Evolutionary conservation across 2,888 invertebrate species (phyloP).

Genomic region (Harpalus rubripes): DNA sequence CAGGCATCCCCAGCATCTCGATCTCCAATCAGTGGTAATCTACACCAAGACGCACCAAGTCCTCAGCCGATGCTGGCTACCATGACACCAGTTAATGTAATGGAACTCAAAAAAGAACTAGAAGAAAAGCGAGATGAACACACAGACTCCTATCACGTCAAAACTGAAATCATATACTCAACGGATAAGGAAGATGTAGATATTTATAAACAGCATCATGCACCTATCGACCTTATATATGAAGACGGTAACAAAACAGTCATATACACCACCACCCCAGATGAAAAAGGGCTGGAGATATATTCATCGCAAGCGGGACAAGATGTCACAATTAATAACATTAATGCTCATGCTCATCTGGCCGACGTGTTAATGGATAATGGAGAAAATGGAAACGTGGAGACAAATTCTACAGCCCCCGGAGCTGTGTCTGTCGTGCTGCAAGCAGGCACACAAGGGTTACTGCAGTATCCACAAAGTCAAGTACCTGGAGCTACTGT

Average conservation of each 20-base stretch:
- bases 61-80: slow-evolving; percentile 89
- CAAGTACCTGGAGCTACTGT: slow-evolving; percentile 82
- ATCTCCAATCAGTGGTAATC: slow-evolving; percentile 73
- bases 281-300: slow-evolving; percentile 90
- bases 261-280: slow-evolving; percentile 88
- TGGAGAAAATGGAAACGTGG: slow-evolving; percentile 77
- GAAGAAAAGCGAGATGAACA: slow-evolving; percentile 82
- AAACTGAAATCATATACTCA: slow-evolving; percentile 78
- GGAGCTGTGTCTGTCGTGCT: slow-evolving; percentile 78
- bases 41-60: slow-evolving; percentile 80
- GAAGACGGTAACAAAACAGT: slow-evolving; percentile 92
- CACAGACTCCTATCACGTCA: slow-evolving; percentile 81
- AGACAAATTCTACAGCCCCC: slow-evolving; percentile 77
- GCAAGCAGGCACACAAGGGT: slow-evolving; percentile 79
- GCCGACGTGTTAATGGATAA: slow-evolving; percentile 79
- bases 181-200: slow-evolving; percentile 76
- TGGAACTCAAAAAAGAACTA: slow-evolving; percentile 85
- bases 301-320: slow-evolving; percentile 82
- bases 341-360: slow-evolving; percentile 76
- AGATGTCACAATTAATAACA: slow-evolving; percentile 77
- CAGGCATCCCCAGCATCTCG: slow-evolving; percentile 79
- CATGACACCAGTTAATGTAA: slow-evolving; percentile 92
- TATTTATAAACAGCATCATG: slow-evolving; percentile 76
- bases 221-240: slow-evolving; percentile 89
- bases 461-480: slow-evolving; percentile 79